Conservation (phyloP, 2,797 vertebrate species). For the Sebastes vulpes region DNA sequence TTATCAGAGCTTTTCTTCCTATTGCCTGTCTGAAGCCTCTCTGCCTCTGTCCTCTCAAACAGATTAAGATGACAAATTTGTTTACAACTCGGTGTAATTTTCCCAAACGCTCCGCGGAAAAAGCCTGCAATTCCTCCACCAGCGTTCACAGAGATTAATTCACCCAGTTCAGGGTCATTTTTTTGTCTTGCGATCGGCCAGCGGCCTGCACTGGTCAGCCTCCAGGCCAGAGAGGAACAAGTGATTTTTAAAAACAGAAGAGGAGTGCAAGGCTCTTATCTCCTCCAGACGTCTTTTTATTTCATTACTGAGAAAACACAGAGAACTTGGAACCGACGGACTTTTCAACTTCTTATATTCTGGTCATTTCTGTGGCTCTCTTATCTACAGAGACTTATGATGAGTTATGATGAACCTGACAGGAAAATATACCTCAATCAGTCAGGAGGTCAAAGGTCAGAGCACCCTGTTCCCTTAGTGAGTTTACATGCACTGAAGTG, state of each 20-base stretch:
- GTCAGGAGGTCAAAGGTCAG: slow-evolving; percentile 31
- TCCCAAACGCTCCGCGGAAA: slow-evolving; percentile 16
- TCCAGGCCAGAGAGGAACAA: slow-evolving; percentile 28
- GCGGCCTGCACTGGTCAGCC: slow-evolving; percentile 38
- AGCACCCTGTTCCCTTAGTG: not conserved
- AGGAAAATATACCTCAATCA: not conserved
- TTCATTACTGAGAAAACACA: slow-evolving; percentile 45
- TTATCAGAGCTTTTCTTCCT: slow-evolving; percentile 22
- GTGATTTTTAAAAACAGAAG: slow-evolving; percentile 28
- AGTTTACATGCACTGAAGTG: not conserved
- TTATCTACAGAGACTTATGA: slow-evolving; percentile 16
- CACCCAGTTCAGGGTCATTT: slow-evolving; percentile 36
- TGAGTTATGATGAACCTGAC: not conserved
- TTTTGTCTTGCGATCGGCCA: slow-evolving; percentile 22
- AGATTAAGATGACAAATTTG: slow-evolving; percentile 76
- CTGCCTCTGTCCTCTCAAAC: slow-evolving; percentile 20
- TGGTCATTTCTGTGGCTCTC: not conserved
- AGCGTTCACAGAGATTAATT: slow-evolving; percentile 59
- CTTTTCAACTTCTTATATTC: slow-evolving; percentile 8
- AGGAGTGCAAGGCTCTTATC: slow-evolving; percentile 51
- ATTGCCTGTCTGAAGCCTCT: slow-evolving; percentile 8
- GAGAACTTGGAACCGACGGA: slow-evolving; percentile 2
- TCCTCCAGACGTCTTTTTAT: slow-evolving; percentile 39
- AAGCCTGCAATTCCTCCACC: slow-evolving; percentile 4
- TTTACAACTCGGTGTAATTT: slow-evolving; percentile 69